Percentiles rank a stretch among this genome's conserved stretches.
Conservation (phyloP, 1,140 invertebrate species). For the Conus ventricosus region DNA sequence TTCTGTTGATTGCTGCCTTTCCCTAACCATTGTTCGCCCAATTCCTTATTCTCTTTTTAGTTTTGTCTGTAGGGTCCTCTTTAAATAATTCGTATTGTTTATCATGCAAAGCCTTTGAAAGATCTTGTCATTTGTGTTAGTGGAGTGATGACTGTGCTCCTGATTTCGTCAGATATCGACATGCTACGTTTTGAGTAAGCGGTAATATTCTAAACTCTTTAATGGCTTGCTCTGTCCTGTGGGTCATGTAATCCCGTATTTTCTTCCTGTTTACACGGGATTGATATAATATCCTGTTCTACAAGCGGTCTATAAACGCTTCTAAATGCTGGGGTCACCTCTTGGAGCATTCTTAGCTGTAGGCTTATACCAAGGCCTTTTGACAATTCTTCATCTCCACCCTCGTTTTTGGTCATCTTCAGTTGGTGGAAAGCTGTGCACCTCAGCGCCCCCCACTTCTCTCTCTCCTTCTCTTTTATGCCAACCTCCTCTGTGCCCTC, state of each 20-base stretch:
- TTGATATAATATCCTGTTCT: neutral
- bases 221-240: neutral
- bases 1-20: neutral
- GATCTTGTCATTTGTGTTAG: neutral
- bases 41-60: neutral
- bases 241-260: neutral
- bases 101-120: too few relatives aligned
- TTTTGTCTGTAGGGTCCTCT: neutral
- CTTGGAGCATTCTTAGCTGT: neutral
- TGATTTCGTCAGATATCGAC: neutral
- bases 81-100: neutral
- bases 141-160: neutral
- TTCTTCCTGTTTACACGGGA: neutral
- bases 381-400: neutral
- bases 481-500: too few relatives aligned
- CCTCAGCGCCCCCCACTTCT: too few relatives aligned
- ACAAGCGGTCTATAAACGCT: neutral
- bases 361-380: neutral
- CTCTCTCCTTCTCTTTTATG: too few relatives aligned
- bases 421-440: too few relatives aligned
- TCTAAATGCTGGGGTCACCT: neutral
- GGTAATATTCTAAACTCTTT: neutral
- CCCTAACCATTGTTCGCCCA: neutral
- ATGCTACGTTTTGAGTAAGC: neutral
- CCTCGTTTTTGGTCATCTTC: too few relatives aligned